Percentiles rank a stretch among this genome's conserved stretches.
Evolutionary conservation across 2,113 vertebrate genomes (phyloP).

Genomic region (Laterallus jamaicensis): DNA sequence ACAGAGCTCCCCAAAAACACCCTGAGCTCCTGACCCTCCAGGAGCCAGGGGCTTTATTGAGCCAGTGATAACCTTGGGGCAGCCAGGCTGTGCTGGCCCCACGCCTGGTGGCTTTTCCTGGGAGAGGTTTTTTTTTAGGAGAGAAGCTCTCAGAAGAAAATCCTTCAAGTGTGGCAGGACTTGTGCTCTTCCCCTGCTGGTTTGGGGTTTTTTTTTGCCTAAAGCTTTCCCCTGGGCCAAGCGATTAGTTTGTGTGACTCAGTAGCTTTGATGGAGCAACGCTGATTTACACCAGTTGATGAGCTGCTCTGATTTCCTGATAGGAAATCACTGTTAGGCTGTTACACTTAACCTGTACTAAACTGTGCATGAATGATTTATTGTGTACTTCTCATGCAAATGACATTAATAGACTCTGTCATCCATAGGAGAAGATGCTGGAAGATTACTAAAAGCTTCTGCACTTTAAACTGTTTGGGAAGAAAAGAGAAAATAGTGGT

Average conservation of each 20-base stretch:
- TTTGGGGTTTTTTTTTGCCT: not conserved
- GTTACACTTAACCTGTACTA: constrained; percentile 64
- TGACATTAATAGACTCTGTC: constrained; percentile 63
- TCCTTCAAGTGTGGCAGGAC: not conserved
- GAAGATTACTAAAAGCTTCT: constrained; percentile 59
- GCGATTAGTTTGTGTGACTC: constrained; percentile 33
- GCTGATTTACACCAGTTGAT: constrained; percentile 49
- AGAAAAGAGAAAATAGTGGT: constrained; percentile 27
- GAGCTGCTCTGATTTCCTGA: constrained; percentile 53
- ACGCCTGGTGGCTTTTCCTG: not conserved
- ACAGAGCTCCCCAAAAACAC: rapidly evolving
- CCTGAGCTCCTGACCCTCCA: too few relatives aligned
- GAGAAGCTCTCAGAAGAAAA: not conserved
- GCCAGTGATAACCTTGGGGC: rapidly evolving
- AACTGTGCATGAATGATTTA: constrained; percentile 65
- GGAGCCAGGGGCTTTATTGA: not conserved
- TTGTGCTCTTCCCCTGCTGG: not conserved
- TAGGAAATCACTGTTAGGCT: constrained; percentile 45
- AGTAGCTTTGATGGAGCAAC: constrained; percentile 44
- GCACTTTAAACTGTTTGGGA: constrained; percentile 51
- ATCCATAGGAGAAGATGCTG: constrained; percentile 51
- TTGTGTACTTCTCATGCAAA: constrained; percentile 69
- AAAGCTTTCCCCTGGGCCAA: constrained; percentile 35
- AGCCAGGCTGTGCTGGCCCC: not conserved
- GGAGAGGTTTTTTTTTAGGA: not conserved